A percentile compares a stretch with the other conserved stretches of the same genome.
phyloP scores from a whole-genome alignment of 2,888 invertebrate genomes.

The Dascillus cervinus region DNA sequence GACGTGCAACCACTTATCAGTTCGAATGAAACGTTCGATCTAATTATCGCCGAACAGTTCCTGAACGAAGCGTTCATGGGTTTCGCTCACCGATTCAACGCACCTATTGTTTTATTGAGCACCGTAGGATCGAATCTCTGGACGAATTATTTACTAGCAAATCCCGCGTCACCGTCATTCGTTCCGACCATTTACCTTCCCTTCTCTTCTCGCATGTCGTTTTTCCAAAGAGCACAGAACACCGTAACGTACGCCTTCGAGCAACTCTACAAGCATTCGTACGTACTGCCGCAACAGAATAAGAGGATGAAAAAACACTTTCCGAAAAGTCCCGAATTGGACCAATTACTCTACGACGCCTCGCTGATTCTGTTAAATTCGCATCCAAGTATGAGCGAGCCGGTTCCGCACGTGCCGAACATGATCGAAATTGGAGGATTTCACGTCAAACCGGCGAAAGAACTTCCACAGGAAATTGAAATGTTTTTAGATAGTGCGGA shows the following conservation, averaged over 20 bases:
- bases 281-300: slow-evolving; percentile 12
- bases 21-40: slow-evolving; percentile 26
- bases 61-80: slow-evolving; percentile 25
- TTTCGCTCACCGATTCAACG: slow-evolving; percentile 22
- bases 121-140: slow-evolving; percentile 17
- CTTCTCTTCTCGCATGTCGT: slow-evolving; percentile 20
- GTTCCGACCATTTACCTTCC: slow-evolving; percentile 16
- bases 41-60: slow-evolving; percentile 29
- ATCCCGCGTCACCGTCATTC: slow-evolving; percentile 22
- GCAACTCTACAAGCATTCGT: slow-evolving; percentile 7
- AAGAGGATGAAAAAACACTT: slow-evolving; percentile 14
- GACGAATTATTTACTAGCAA: slow-evolving; percentile 23
- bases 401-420: no score
- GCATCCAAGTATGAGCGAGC: slow-evolving; percentile 45
- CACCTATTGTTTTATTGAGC: slow-evolving; percentile 22
- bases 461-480: slow-evolving; percentile 33
- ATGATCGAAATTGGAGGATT: no score
- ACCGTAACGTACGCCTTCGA: slow-evolving; percentile 9
- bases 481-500: slow-evolving; percentile 44
- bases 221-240: slow-evolving; percentile 21
- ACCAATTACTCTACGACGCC: slow-evolving; percentile 13
- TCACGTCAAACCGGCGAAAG: slow-evolving; percentile 34
- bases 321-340: slow-evolving; percentile 13
- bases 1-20: slow-evolving; percentile 25
- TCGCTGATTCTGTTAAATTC: slow-evolving; percentile 25